Base-by-base conservation (phyloP, 1,140 invertebrate genomes). In the Hormaphis cornu region DNA sequence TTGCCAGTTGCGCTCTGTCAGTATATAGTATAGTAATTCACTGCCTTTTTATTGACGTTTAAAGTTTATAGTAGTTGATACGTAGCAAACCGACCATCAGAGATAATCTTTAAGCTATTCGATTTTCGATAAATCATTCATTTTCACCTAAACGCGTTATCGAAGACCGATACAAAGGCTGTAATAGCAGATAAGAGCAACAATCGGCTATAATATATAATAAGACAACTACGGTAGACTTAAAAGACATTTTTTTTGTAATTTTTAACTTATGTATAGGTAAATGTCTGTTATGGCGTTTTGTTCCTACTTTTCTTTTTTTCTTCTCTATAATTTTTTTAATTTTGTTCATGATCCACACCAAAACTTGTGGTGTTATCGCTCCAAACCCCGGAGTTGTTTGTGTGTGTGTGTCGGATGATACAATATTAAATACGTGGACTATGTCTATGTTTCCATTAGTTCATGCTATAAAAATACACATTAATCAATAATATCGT, bases 261-360 rank as follows among this genome's bases (percentile, higher is more conserved):
- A n/a, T 58, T 40, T 58, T 16, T 44, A 30, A 46, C n/a, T 46
- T 61, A 44, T 44, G 35, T 24, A 61, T 44, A 44, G 58, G 58
- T 61, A 61, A 61, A 61, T 46, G 58, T 44, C 58, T 28, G n/a
- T n/a, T 30, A 44, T 7, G 58, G 20, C 58, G 46, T 61, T 61
- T 61, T 61, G 58, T 61, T 61, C 58, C 58, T 61, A 61, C 40
- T 61, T 58, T 20, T 58, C 33, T 58, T 58, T 40, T 37, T 40
- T 35, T 58, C 33, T 37, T 14, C 16, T 26, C 12, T 4, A 24
- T 26, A 50, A 20, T 26, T 1, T 58, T 58, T 58, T 20, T 40
- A 24, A n/a, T n/a, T n/a, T 33, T 37, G 12, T 56, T 22, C 33
- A 8, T 16, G 8, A 22, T 37, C 0, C 18, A 37, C 20, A 35